Percentiles rank a stretch among this genome's conserved stretches.
Conservation (phyloP, 2,113 vertebrate species). For the Larimichthys crocea region DNA sequence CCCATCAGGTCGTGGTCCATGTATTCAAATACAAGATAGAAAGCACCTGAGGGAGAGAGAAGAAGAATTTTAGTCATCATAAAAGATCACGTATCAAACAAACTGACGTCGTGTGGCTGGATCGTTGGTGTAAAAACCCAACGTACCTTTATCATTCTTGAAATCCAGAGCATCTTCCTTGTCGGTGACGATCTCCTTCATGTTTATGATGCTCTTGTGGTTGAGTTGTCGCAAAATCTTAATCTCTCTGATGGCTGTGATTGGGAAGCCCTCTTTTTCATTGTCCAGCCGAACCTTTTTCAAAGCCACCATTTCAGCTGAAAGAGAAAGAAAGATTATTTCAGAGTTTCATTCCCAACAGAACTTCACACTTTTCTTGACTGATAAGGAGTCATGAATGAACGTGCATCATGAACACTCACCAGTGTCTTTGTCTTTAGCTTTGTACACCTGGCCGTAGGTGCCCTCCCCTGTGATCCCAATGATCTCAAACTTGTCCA, state of each 20-base stretch:
- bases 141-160: slow-evolving; percentile 95
- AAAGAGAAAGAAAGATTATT: neutral
- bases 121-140: slow-evolving; percentile 10
- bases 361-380: neutral
- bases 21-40: slow-evolving; percentile 99
- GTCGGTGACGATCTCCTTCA: slow-evolving; percentile 99
- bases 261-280: slow-evolving; percentile 98
- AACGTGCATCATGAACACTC: slow-evolving; percentile 30
- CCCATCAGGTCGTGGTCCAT: slow-evolving; percentile 99
- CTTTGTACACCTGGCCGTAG: slow-evolving; percentile 99
- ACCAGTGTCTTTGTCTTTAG: slow-evolving; percentile 99
- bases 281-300: slow-evolving; percentile 99
- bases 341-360: neutral
- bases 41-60: slow-evolving; percentile 85
- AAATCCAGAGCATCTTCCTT: slow-evolving; percentile 99
- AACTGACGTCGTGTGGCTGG: neutral
- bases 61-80: neutral
- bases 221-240: slow-evolving; percentile 97
- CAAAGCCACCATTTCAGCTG: slow-evolving; percentile 95
- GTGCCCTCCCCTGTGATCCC: slow-evolving; percentile 98
- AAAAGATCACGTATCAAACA: neutral
- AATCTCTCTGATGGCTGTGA: slow-evolving; percentile 97
- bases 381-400: neutral
- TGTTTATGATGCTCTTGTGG: slow-evolving; percentile 98
- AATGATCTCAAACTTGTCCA: slow-evolving; percentile 98